Percentiles rank a stretch among this genome's conserved stretches.
These are phyloP conservation scores for Limanda limanda DNA, from an alignment of 2,113 vertebrate genomes.

Conservation along the genomic window DNA sequence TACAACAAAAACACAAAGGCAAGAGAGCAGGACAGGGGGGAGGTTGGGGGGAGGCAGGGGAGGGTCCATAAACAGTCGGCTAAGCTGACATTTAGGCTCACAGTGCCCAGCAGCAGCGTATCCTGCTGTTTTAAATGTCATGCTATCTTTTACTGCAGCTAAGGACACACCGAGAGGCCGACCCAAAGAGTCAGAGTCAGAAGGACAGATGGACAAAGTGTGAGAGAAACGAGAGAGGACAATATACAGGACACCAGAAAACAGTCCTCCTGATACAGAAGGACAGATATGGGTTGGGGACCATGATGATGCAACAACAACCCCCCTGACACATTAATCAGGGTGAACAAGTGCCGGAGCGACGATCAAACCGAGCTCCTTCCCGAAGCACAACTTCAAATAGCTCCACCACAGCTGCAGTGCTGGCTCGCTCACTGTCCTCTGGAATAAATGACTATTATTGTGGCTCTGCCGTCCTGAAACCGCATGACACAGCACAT, in stretches of 20 bases:
- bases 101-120: constrained; percentile 34
- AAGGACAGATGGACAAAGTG: constrained; percentile 25
- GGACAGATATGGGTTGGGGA: constrained; percentile 37
- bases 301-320: constrained; percentile 22
- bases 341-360: neutral
- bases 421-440: neutral
- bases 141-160: constrained; percentile 43
- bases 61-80: constrained; percentile 43
- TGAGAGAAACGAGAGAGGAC: constrained; percentile 24
- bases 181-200: constrained; percentile 7
- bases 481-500: constrained; percentile 6
- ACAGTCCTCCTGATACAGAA: neutral
- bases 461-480: neutral
- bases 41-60: neutral
- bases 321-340: neutral
- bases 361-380: neutral
- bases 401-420: neutral
- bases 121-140: constrained; percentile 73
- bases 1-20: constrained; percentile 35
- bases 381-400: constrained; percentile 1
- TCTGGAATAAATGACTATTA: neutral
- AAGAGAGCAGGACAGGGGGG: neutral
- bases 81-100: constrained; percentile 70
- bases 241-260: constrained; percentile 16
- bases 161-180: constrained; percentile 30